Conservation (phyloP, 1,140 invertebrate species). For the Grapholita molesta region DNA sequence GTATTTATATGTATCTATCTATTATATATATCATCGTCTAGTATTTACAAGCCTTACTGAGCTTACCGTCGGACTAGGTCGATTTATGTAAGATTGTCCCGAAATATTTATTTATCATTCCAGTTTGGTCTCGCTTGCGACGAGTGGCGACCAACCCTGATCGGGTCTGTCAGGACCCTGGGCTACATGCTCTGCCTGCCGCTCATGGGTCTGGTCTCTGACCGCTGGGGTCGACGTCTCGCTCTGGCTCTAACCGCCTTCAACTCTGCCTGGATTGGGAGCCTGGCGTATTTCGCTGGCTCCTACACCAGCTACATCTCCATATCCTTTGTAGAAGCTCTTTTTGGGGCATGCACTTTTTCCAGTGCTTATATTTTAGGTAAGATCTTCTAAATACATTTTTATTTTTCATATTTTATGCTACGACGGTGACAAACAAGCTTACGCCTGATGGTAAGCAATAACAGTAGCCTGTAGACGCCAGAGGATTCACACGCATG, state of each 20-base stretch:
- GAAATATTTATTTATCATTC: neutral
- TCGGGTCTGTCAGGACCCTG: neutral
- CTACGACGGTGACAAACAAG: neutral
- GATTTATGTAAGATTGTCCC: too few relatives aligned
- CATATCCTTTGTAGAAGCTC: neutral
- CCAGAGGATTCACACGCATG: too few relatives aligned
- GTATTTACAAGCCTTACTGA: too few relatives aligned
- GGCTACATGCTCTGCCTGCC: conserved; percentile 67
- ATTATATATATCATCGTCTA: too few relatives aligned
- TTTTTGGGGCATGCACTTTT: conserved; percentile 19
- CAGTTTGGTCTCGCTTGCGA: conserved; percentile 19
- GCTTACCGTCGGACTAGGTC: too few relatives aligned
- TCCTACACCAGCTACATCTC: neutral
- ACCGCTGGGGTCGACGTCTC: conserved; percentile 38
- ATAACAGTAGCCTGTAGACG: too few relatives aligned
- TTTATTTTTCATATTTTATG: neutral
- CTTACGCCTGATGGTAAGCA: too few relatives aligned
- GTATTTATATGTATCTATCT: too few relatives aligned
- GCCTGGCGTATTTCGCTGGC: neutral
- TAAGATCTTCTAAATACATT: neutral
- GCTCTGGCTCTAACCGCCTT: neutral
- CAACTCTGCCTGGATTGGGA: neutral
- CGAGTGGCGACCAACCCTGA: neutral
- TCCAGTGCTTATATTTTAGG: neutral
- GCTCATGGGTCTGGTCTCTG: conserved; percentile 80